phyloP scores from a whole-genome alignment of 1,140 invertebrate genomes.

The Battus philenor region DNA sequence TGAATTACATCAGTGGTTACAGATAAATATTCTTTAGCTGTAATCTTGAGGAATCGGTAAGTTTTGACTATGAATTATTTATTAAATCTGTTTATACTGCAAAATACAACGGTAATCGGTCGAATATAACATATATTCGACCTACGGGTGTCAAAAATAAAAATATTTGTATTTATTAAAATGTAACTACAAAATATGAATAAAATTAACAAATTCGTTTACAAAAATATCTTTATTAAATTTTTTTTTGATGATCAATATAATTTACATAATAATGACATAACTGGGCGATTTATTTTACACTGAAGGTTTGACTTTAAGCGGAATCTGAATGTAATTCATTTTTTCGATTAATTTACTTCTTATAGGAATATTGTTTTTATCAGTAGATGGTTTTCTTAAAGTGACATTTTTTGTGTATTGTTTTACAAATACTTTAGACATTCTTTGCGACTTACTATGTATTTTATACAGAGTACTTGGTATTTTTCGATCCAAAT shows the following conservation, averaged over 20 bases:
- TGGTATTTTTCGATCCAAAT: not conserved
- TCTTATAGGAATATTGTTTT: not conserved
- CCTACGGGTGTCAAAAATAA: no score
- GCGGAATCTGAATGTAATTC: not conserved
- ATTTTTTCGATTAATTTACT: not conserved
- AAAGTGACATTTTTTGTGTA: no score
- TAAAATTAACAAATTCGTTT: no score
- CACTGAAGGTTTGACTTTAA: not conserved
- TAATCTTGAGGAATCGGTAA: not conserved
- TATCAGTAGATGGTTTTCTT: no score
- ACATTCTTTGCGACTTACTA: not conserved
- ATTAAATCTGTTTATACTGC: not conserved
- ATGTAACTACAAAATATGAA: no score
- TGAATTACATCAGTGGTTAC: not conserved
- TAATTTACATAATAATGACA: no score
- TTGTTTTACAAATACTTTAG: slow-evolving; percentile 1
- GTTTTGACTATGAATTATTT: not conserved
- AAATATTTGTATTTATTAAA: no score
- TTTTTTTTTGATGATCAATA: no score
- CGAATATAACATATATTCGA: no score
- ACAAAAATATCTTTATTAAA: no score
- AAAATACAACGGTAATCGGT: no score
- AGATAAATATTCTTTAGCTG: not conserved
- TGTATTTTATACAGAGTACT: not conserved
- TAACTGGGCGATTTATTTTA: not conserved